Base-by-base conservation (phyloP, 2,797 vertebrate genomes). In the Sciurus vulgaris region DNA sequence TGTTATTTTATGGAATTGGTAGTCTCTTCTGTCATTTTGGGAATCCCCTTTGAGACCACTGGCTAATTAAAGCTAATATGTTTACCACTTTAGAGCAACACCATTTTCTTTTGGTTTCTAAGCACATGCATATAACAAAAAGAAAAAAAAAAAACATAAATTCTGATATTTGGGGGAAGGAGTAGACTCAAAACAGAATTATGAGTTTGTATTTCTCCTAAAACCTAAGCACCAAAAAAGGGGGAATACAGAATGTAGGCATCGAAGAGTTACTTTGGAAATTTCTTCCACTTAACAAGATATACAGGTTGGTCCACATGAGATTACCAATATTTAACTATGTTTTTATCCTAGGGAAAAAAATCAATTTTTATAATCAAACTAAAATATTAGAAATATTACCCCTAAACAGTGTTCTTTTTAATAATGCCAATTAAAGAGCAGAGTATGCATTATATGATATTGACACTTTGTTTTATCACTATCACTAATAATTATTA, bases 211-310 rank as follows among this genome's bases (percentile, higher is more conserved):
- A 35, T 44, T 91, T 93, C 41, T 69, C 4, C 2, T 65, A 77
- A 86, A 38, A 86, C 83, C n/a, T 92, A 93, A 1, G 24, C 38
- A 83, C 83, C 9, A 38, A 49, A 54, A 44, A 13, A 13, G 4
- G 35, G 1, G 28, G 20, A 11, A 15, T 35, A 30, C 41, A 87
- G 91, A 74, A 44, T 41, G 9, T 83, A 15, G 83, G 26, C 33
- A 74, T 72, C 10, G 26, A 67, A 90, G 20, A 49, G 7, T 83
- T 35, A 73, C 54, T 44, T 83, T 85, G 81, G 38, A 82, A 56
- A 92, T 77, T 91, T 86, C n/a, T 20, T 91, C 26, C 54, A 51
- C 26, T 88, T 84, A 93, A 11, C 35, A 78, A 87, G 63, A 86
- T 20, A 2, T 70, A 63, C 10, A 92, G 30, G 3, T 56, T n/a